Base-by-base conservation (phyloP, 2,113 vertebrate species). In the Acinonyx jubatus region DNA sequence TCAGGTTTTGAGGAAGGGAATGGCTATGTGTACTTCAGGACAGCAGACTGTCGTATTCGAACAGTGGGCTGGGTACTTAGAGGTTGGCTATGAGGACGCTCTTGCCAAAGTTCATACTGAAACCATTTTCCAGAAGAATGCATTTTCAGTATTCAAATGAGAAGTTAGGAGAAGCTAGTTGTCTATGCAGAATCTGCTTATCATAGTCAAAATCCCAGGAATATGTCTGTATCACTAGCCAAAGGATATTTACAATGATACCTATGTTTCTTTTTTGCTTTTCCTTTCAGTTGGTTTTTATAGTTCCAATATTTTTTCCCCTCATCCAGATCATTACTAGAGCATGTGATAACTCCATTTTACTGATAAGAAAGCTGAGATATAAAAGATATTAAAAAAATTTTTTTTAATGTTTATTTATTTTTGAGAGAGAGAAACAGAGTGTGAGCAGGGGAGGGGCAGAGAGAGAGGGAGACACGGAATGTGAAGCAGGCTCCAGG, bases 231-330 rank as follows among this genome's bases (percentile, higher is more conserved):
- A 29, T 89, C 63, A 48, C 16, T 8, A 41, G 33, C 19, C 66
- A 41, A 80, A 74, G 66, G 55, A 23, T 50, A 61, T 52, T 38
- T 71, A 76, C 19, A 79, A 52, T 27, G 55, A 71, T 84, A 89
- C 18, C 41, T 33, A 61, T 41, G 61, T 92, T 83, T 61, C 61
- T 79, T 3, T 41, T 23, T 21, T 38, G 33, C 50, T 95, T 69
- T 76, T 74, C 52, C n/a, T 69, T 92, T 95, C n/a, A 52, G 16
- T 18, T 74, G 74, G 25, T 82, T 89, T 97, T 83, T 83, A 21
- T 92, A 78, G 66, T 91, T 81, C 27, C 66, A 82, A 7, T 18
- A 29, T 91, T 88, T 84, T 84, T 79, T 36, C 4, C 78, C 78
- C 15, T 61, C 4, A 52, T 63, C 18, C 45, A 93, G 87, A 91